Evolutionary conservation across 2,113 vertebrate genomes (phyloP).

Genomic region (Eptatretus burgeri): DNA sequence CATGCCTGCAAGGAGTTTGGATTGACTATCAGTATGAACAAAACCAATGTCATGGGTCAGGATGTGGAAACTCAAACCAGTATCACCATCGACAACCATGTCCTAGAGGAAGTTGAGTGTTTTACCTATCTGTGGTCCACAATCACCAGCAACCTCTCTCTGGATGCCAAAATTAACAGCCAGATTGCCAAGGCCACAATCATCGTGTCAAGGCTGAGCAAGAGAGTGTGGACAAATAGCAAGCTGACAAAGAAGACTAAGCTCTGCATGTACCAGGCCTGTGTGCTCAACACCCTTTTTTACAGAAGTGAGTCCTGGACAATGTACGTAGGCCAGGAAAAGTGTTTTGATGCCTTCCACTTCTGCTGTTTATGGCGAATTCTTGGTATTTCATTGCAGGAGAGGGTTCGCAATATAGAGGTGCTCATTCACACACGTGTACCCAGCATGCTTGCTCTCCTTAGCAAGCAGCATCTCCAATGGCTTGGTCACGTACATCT

Average conservation of each 20-base stretch:
- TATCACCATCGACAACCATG: neutral
- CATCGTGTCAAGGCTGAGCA: neutral
- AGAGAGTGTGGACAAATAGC: neutral
- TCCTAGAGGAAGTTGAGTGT: neutral
- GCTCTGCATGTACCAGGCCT: neutral
- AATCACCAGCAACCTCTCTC: neutral
- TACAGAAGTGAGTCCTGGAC: neutral
- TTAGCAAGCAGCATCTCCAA: neutral
- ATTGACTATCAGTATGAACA: neutral
- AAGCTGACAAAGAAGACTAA: neutral
- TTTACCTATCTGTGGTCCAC: neutral
- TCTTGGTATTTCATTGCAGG: neutral
- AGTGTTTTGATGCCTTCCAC: neutral
- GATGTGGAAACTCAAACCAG: neutral
- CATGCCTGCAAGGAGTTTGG: neutral
- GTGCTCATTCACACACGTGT: neutral
- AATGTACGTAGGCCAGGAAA: too few species aligned
- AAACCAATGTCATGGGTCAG: neutral
- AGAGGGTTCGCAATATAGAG: neutral
- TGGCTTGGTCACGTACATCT: neutral
- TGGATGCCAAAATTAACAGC: neutral
- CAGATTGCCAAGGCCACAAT: neutral
- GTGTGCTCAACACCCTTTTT: neutral
- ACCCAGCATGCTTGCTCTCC: neutral
- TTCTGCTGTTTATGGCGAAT: neutral